Evolutionary conservation across 2,113 vertebrate species (phyloP).

Genomic region (Campylomormyrus tamandua): DNA sequence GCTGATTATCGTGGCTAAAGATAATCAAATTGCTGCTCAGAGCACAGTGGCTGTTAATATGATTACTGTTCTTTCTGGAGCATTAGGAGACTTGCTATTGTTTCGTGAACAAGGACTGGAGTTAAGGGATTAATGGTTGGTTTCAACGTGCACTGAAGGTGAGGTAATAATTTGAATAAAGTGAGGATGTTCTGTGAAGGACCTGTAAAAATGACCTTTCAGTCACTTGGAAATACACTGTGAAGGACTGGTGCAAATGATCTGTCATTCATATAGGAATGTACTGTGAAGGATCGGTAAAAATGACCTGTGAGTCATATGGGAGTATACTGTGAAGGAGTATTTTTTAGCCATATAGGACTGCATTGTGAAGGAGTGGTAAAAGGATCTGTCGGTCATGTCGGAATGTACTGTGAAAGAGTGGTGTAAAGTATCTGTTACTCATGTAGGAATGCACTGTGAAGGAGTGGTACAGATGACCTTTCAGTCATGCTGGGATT

Average conservation of each 20-base stretch:
- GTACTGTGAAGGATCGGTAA: not conserved
- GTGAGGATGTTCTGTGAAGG: not conserved
- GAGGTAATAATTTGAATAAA: not conserved
- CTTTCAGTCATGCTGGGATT: not conserved
- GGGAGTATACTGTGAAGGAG: not conserved
- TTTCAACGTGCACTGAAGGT: not conserved
- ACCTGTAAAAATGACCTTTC: not conserved
- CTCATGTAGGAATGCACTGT: not conserved
- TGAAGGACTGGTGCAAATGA: not conserved
- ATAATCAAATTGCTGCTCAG: conserved; percentile 20
- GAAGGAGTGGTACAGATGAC: not conserved
- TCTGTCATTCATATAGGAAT: conserved; percentile 11
- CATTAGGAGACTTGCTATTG: not conserved
- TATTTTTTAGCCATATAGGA: conserved; percentile 3
- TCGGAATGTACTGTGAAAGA: conserved; percentile 8
- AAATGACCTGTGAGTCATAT: not conserved
- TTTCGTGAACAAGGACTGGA: not conserved
- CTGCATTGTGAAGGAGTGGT: not conserved
- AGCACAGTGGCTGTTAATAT: conserved; percentile 6
- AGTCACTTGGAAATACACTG: not conserved
- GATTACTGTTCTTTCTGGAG: not conserved
- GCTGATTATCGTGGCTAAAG: conserved; percentile 8
- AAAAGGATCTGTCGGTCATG: not conserved
- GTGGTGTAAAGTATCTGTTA: not conserved
- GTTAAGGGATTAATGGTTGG: not conserved